Evolutionary conservation across 2,113 vertebrate genomes (phyloP).

Genomic region (Thalassarche chlororhynchos): DNA sequence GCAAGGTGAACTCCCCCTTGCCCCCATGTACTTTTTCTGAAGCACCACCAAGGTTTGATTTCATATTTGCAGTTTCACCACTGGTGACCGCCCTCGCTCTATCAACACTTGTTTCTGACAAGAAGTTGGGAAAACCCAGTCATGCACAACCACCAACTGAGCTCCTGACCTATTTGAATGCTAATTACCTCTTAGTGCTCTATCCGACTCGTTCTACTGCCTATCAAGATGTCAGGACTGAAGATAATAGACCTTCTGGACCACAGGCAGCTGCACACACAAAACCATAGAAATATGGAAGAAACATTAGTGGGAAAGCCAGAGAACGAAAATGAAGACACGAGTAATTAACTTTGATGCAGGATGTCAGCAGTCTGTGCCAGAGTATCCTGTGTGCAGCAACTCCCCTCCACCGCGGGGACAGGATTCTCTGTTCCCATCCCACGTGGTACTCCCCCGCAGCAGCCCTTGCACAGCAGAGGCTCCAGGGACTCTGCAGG

Average conservation of each 20-base stretch:
- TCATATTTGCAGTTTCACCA: neutral
- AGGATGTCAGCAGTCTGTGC: neutral
- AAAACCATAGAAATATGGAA: neutral
- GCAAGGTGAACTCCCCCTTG: neutral
- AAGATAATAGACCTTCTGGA: neutral
- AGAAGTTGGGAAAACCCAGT: conserved; percentile 17
- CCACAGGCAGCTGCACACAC: neutral
- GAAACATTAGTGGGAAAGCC: conserved; percentile 5
- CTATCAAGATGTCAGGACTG: neutral
- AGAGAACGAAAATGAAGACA: neutral
- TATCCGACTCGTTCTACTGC: neutral
- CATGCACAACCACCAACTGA: neutral
- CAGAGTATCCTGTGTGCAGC: neutral
- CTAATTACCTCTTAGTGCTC: neutral
- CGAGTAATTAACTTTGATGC: neutral
- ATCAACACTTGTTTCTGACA: neutral
- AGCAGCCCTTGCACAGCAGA: neutral
- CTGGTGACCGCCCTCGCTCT: neutral
- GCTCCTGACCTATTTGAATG: conserved; percentile 14
- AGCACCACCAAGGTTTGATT: neutral
- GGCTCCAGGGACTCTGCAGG: neutral
- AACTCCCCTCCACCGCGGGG: neutral
- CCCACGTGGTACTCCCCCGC: fast-evolving
- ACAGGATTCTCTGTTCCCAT: neutral
- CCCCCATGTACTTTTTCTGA: neutral